phyloP scores from a whole-genome alignment of 2,797 vertebrate genomes.

The Remorina albescens region DNA sequence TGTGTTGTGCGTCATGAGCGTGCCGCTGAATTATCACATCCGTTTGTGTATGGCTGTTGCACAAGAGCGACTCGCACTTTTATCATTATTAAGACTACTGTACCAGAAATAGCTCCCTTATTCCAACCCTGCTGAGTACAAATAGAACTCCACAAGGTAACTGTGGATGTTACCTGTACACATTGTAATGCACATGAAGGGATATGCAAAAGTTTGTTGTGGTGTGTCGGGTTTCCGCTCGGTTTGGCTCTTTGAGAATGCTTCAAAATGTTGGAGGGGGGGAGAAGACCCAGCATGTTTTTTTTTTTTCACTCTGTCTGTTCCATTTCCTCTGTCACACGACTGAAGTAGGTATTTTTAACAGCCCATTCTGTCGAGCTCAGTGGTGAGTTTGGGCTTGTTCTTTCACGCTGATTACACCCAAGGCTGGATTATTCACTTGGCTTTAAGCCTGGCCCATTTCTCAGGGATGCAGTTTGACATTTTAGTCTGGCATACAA shows the following conservation, averaged over 20 bases:
- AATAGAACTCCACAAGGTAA: conserved; percentile 16
- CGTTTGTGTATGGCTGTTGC: conserved; percentile 10
- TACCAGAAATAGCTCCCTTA: conserved; percentile 20
- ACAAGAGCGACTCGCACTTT: conserved; percentile 12
- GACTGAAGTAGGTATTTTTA: conserved; percentile 69
- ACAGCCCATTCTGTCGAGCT: conserved; percentile 57
- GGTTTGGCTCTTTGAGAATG: conserved; percentile 39
- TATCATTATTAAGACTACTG: conserved; percentile 10
- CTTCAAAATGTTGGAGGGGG: conserved; percentile 21
- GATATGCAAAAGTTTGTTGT: conserved; percentile 48
- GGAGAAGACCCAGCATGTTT: conserved; percentile 4
- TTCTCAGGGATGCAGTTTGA: conserved; percentile 69
- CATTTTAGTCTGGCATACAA: conserved; percentile 73
- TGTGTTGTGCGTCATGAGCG: neutral
- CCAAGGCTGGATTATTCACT: conserved; percentile 75
- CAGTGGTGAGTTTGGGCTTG: conserved; percentile 63
- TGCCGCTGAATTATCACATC: conserved; percentile 24
- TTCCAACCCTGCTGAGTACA: neutral
- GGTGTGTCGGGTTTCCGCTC: conserved; percentile 31
- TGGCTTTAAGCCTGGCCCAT: conserved; percentile 60
- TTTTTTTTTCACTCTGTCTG: neutral
- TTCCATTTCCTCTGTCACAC: conserved; percentile 28
- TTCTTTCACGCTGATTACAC: conserved; percentile 80
- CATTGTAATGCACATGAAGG: conserved; percentile 30
- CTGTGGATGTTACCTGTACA: neutral